Conservation (phyloP, 2,113 vertebrate species). For the Colaptes auratus region DNA sequence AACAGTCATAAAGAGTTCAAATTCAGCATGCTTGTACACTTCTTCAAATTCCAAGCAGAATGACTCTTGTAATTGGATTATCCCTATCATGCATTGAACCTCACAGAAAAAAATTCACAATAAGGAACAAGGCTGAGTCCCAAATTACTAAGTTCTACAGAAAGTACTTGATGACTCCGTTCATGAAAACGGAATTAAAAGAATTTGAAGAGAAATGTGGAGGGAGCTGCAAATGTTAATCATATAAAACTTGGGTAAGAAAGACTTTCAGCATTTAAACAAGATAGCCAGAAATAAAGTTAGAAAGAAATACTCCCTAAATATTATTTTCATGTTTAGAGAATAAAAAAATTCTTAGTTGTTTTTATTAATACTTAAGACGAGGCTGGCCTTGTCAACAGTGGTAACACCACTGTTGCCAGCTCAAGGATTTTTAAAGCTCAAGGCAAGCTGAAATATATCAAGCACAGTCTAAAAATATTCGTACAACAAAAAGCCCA, state of each 20-base stretch:
- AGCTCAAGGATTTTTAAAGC: conserved; percentile 16
- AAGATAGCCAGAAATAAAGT: background rate
- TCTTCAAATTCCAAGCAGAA: background rate
- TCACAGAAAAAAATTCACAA: background rate
- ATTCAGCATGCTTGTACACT: background rate
- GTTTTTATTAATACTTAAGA: background rate
- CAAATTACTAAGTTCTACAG: background rate
- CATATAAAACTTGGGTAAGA: background rate
- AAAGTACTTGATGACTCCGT: background rate
- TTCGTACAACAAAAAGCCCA: background rate
- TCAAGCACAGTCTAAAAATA: background rate
- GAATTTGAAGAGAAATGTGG: background rate
- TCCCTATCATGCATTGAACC: background rate
- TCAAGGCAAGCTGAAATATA: conserved; percentile 6
- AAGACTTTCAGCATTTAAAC: background rate
- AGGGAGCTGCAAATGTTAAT: background rate
- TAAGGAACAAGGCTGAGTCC: background rate
- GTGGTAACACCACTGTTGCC: background rate
- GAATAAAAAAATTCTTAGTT: background rate
- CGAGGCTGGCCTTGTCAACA: background rate
- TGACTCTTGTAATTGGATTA: background rate
- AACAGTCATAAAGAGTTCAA: background rate
- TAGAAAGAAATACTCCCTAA: background rate
- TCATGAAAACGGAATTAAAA: background rate
- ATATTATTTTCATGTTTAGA: background rate